Evolutionary conservation across 1,140 invertebrate species (phyloP).

Genomic region (Apis cerana): DNA sequence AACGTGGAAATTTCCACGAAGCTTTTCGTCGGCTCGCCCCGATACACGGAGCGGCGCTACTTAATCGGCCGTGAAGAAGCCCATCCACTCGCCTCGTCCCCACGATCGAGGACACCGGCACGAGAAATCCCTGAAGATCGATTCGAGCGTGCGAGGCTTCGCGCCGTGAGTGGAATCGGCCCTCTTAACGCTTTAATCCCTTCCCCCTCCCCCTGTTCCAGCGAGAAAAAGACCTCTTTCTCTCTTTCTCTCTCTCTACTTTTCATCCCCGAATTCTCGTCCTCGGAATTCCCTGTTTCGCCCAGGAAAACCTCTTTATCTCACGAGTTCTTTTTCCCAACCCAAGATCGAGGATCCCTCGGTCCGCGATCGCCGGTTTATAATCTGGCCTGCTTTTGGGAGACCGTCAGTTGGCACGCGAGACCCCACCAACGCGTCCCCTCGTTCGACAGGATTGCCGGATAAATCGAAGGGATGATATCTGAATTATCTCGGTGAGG

Average conservation of each 20-base stretch:
- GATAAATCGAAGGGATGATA: slow-evolving; percentile 69
- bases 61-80: slow-evolving; percentile 41
- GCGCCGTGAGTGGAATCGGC: slow-evolving; percentile 54
- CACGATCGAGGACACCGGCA: slow-evolving; percentile 11
- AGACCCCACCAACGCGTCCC: slow-evolving; percentile 59
- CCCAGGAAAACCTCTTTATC: slow-evolving; percentile 2
- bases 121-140: slow-evolving; percentile 63
- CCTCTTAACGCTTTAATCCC: slow-evolving; percentile 68
- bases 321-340: neutral
- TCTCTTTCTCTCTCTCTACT: neutral
- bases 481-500: slow-evolving; percentile 68
- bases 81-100: neutral
- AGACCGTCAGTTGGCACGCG: slow-evolving; percentile 74
- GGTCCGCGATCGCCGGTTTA: slow-evolving; percentile 60
- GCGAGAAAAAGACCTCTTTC: slow-evolving; percentile 32
- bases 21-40: slow-evolving; percentile 3
- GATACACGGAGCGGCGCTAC: slow-evolving; percentile 8
- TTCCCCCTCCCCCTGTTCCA: slow-evolving; percentile 8
- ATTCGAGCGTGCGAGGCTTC: slow-evolving; percentile 58
- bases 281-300: slow-evolving; percentile 10
- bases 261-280: neutral
- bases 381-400: slow-evolving; percentile 62
- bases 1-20: slow-evolving; percentile 29
- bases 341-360: too few relatives aligned
- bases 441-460: slow-evolving; percentile 52